Evolutionary conservation across 2,888 invertebrate species (phyloP), one percentile per base, ranked within the genome.

Genomic region (Pollenia amentaria): DNA sequence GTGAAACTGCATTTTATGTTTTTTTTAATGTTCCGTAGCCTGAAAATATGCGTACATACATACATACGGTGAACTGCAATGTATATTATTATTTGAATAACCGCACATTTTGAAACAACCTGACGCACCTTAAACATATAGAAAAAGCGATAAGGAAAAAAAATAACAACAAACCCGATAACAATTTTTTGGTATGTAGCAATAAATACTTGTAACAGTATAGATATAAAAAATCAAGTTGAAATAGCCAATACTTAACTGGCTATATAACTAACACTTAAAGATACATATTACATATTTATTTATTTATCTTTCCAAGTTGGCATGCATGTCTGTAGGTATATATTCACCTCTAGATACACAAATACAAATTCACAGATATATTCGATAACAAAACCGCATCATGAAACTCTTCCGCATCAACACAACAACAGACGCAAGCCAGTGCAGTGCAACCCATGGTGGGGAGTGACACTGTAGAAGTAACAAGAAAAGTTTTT

Each of bases 391-490:
- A 73, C n/a, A 55, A 55, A 77, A 77, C 70, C 70, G 70, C 77
- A 77, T 64, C 55, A 72, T 48, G 46, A 83, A 83, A 77, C 77
- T 77, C 83, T 83, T 83, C 83, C 83, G 83, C 76, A 51, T 75
- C 42, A 75, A 73, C 51, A 57, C 42, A 48, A 48, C 29, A n/a
- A 18, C 12, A 67, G 38, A 53, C 18, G 29, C 11, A 14, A n/a
- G 18, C 40, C 18, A 38, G 21, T 69, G 29, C 18, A 38, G 21
- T 69, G 29, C 67, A 38, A 16, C 38, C 29, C 46, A n/a, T 12
- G 29, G 29, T 29, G 29, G 29, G 12, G 40, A 48, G 40, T 18
- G 48, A 44, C 6, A 14, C 38, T 21, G n/a, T 44, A 16, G 11
- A 64, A 29, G 21, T 62, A 51, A 72, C 8, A 48, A 62, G 53